These are phyloP conservation scores for Noctua comes DNA, from an alignment of 2,888 invertebrate genomes.

Conservation along the genomic window DNA sequence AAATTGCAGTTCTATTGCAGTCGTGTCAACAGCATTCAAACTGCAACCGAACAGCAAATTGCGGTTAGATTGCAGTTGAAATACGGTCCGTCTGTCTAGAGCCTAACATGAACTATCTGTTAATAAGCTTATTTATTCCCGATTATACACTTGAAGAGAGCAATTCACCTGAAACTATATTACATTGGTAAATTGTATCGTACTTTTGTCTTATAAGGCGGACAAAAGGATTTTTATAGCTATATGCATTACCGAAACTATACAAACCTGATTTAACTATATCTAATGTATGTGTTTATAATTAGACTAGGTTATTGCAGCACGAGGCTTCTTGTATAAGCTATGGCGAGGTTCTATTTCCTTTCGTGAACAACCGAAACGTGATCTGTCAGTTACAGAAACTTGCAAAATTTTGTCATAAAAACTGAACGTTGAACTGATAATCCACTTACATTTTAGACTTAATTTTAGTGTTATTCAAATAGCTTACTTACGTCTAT, in stretches of 20 bases:
- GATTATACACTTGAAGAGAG: background rate
- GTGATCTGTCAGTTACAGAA: constrained; percentile 47
- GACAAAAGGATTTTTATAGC: background rate
- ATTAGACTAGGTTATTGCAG: constrained; percentile 49
- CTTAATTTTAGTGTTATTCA: constrained; percentile 21
- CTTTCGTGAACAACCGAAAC: constrained; percentile 48
- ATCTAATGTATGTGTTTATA: constrained; percentile 45
- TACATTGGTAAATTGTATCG: background rate
- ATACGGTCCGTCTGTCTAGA: too few species aligned
- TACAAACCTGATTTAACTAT: constrained; percentile 39
- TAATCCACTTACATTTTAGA: constrained; percentile 34
- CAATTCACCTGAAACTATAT: background rate
- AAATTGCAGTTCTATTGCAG: too few species aligned
- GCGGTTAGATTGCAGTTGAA: too few species aligned
- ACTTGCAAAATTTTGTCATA: constrained; percentile 44
- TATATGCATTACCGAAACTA: constrained; percentile 11
- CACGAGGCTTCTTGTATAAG: constrained; percentile 50
- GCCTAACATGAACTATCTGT: constrained; percentile 1
- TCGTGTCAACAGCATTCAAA: too few species aligned
- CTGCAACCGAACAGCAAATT: too few species aligned
- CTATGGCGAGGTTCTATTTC: constrained; percentile 57
- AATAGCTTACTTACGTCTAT: constrained; percentile 18
- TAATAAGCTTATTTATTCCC: background rate
- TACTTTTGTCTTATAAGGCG: background rate
- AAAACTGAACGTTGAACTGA: constrained; percentile 48